Conservation (phyloP, 2,113 vertebrate genomes). For the Aepyceros melampus region DNA sequence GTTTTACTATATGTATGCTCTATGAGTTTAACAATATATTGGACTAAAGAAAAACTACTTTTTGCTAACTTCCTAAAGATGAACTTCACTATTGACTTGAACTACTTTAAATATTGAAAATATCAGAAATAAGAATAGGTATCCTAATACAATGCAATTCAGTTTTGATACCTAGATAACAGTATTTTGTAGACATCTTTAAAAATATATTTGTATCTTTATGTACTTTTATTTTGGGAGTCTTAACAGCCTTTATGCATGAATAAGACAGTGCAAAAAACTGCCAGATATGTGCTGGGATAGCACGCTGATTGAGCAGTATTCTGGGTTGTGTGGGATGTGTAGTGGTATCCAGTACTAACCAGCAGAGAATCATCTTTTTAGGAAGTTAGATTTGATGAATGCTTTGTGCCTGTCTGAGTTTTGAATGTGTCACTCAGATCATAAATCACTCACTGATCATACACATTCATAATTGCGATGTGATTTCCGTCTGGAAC, state of each 20-base stretch:
- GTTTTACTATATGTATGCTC: conserved; percentile 18
- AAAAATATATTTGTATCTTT: neutral
- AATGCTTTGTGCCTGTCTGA: neutral
- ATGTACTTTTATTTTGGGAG: neutral
- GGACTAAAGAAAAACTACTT: neutral
- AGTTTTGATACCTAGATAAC: conserved; percentile 23
- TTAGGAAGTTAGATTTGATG: neutral
- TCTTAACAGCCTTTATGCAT: neutral
- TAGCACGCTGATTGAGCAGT: neutral
- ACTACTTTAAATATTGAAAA: conserved; percentile 5
- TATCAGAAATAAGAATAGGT: neutral
- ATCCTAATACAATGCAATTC: neutral
- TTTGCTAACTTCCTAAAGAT: conserved; percentile 7
- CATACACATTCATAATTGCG: neutral
- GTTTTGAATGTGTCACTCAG: neutral
- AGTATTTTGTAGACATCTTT: conserved; percentile 8
- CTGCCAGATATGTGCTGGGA: neutral
- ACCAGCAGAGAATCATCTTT: neutral
- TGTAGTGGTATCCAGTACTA: neutral
- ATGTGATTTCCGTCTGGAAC: neutral
- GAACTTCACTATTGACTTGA: conserved; percentile 1
- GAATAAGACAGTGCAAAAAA: neutral
- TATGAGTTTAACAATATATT: conserved; percentile 17
- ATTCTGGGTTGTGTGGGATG: neutral
- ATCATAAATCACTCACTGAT: neutral